Evolutionary conservation across 1,140 invertebrate species (phyloP), one percentile per base, ranked within the genome.

Genomic region (Sycobia sp.): DNA sequence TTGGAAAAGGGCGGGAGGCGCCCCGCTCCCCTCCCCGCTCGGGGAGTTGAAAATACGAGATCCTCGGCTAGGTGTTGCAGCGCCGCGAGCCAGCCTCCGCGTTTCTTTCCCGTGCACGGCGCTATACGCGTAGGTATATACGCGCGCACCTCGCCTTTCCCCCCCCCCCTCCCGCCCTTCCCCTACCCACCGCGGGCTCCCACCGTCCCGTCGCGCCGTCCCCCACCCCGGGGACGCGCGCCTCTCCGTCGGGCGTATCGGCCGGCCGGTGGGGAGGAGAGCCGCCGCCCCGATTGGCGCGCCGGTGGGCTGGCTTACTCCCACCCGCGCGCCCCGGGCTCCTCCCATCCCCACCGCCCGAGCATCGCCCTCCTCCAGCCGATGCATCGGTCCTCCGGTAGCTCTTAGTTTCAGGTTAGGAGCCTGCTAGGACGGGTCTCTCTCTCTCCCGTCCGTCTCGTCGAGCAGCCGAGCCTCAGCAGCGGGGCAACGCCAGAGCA

Each of bases 391-490:
- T 76, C 74, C 73, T 80, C 76, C 75, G 76, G 73, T 78, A 78
- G 79, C 80, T 82, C 77, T 82, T 81, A 82, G 79, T 81, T 81
- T 82, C 79, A 82, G 81, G 80, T 83, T 81, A 81, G 81, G 76
- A 81, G 81, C 81, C 81, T 82, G 80, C 74, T 79, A 77, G 78
- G 71, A 80, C 78, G 80, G 79, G 80, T 82, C 79, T 81, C 75
- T 78, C 73, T 73, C 76, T 71, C 23, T 43, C 65, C 41, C 58
- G 62, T 66, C 39, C 43, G 56, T n/a, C n/a, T n/a, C n/a, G n/a
- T n/a, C n/a, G n/a, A 51, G 61, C 60, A 50, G 61, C 60, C 4
- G 10, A 38, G 22, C 29, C 34, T n/a, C 20, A 44, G 59, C 41
- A 29, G 51, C 47, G 39, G 60, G 2, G 20, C 49, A 36, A 29